Percentiles rank a stretch among this genome's conserved stretches.
phyloP scores from a whole-genome alignment of 2,113 vertebrate species.

The Nyctibius bracteatus region DNA sequence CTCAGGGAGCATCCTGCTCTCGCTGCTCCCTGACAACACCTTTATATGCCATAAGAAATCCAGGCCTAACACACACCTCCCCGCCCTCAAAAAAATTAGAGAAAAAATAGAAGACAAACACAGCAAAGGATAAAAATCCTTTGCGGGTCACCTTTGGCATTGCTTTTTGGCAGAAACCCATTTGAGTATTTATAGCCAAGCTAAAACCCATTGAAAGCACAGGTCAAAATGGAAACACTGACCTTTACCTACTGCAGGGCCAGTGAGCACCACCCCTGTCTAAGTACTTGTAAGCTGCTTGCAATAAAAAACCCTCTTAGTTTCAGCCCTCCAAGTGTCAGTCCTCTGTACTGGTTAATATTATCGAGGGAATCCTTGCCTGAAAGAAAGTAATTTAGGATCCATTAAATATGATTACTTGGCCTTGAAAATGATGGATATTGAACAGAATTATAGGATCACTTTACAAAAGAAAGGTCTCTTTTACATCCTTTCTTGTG shows the following conservation, averaged over 20 bases:
- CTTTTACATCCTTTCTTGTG: constrained; percentile 75
- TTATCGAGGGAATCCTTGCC: constrained; percentile 72
- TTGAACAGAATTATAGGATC: constrained; percentile 78
- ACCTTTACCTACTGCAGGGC: background rate
- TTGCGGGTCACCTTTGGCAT: constrained; percentile 47
- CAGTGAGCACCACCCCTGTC: background rate
- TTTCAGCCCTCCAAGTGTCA: constrained; percentile 57
- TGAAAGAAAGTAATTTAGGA: constrained; percentile 80
- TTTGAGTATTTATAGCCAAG: constrained; percentile 34
- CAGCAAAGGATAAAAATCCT: background rate
- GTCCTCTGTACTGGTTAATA: constrained; percentile 71
- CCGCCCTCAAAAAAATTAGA: background rate
- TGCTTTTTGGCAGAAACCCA: constrained; percentile 41
- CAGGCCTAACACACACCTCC: background rate
- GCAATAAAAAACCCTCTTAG: constrained; percentile 62
- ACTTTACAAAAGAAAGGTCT: constrained; percentile 80
- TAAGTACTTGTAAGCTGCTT: constrained; percentile 53
- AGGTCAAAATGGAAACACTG: constrained; percentile 26
- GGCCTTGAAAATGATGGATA: constrained; percentile 81
- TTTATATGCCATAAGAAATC: background rate
- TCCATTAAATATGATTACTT: constrained; percentile 82
- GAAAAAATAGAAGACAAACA: background rate
- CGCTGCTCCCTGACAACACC: background rate
- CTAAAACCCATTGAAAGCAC: constrained; percentile 22
- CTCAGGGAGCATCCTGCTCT: background rate